Conservation (phyloP, 2,113 vertebrate species). For the Furnarius figulus region DNA sequence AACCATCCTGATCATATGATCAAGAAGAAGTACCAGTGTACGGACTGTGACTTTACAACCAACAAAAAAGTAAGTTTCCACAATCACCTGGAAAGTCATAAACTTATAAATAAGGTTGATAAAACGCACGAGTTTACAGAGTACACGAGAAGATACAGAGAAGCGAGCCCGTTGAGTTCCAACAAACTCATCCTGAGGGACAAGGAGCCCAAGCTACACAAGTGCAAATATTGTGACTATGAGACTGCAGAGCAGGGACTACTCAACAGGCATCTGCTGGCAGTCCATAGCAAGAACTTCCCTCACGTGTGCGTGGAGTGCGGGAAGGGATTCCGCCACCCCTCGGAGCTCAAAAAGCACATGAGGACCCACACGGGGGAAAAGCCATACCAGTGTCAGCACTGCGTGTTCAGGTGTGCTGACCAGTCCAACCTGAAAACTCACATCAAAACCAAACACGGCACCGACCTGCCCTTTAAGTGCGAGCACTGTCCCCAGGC, state of each 20-base stretch:
- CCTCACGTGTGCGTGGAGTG: constrained; percentile 97
- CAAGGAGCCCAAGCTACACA: constrained; percentile 93
- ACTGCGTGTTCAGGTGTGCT: constrained; percentile 94
- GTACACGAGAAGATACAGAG: constrained; percentile 92
- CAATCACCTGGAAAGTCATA: constrained; percentile 98
- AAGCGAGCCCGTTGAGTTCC: constrained; percentile 93
- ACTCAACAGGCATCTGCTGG: constrained; percentile 93
- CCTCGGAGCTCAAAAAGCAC: constrained; percentile 98
- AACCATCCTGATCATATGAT: constrained; percentile 98
- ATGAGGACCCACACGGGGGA: constrained; percentile 99
- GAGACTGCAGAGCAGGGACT: constrained; percentile 97
- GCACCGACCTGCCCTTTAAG: constrained; percentile 91
- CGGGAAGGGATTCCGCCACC: constrained; percentile 97
- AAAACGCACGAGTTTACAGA: constrained; percentile 89
- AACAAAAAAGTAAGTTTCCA: constrained; percentile 99
- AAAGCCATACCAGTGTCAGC: constrained; percentile 97
- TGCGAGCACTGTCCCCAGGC: constrained; percentile 97
- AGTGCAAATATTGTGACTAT: constrained; percentile 98
- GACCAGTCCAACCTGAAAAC: constrained; percentile 99
- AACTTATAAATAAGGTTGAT: constrained; percentile 90
- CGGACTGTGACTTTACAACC: constrained; percentile 98
- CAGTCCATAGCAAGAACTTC: constrained; percentile 97
- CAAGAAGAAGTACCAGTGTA: constrained; percentile 99
- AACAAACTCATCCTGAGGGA: constrained; percentile 97
- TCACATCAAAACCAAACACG: constrained; percentile 97